Conservation (phyloP, 2,113 vertebrate genomes). For the Pelusios castaneus region DNA sequence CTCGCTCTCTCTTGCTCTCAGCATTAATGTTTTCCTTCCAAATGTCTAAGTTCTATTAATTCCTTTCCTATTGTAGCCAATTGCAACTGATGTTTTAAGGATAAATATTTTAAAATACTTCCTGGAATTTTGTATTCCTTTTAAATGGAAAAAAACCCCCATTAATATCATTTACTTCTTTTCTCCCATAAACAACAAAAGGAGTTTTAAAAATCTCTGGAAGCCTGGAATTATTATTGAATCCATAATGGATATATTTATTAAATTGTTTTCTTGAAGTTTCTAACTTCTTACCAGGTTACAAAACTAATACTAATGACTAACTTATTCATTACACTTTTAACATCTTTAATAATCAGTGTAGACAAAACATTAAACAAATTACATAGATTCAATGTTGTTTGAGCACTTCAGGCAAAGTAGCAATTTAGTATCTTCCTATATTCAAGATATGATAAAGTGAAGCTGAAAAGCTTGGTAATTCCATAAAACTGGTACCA, state of each 20-base stretch:
- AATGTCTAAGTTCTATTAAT: neutral
- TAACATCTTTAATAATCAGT: slow-evolving; percentile 5
- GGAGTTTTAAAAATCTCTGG: neutral
- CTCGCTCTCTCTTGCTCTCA: neutral
- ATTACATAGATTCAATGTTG: neutral
- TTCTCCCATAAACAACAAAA: neutral
- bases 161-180: neutral
- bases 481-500: neutral
- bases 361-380: slow-evolving; percentile 34
- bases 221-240: slow-evolving; percentile 17
- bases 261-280: neutral
- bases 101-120: neutral
- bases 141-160: neutral
- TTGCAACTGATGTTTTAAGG: neutral
- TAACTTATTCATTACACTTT: neutral
- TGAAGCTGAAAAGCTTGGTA: neutral
- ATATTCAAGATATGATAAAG: neutral
- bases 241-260: slow-evolving; percentile 36
- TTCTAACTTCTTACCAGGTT: slow-evolving; percentile 33
- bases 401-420: slow-evolving; percentile 12
- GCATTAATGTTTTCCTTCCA: neutral
- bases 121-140: neutral
- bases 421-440: neutral
- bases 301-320: slow-evolving; percentile 46
- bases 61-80: neutral